A percentile compares a stretch with the other conserved stretches of the same genome.
phyloP scores from a whole-genome alignment of 2,888 invertebrate genomes.

The Tuta absoluta region DNA sequence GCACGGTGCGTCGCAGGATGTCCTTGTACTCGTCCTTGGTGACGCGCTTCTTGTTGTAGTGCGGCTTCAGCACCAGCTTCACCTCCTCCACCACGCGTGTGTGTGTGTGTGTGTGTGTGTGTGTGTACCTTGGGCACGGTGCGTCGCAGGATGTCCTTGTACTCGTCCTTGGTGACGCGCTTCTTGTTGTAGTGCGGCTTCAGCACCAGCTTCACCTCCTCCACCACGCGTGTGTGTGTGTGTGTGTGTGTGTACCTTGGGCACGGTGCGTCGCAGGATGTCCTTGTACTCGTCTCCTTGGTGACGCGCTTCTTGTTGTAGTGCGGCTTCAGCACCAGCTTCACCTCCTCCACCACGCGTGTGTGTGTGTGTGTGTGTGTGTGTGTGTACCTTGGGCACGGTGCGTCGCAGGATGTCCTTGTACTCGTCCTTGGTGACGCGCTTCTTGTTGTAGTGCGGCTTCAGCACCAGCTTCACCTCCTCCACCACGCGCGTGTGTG shows the following conservation, averaged over 20 bases:
- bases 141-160: slow-evolving; percentile 97
- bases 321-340: slow-evolving; percentile 96
- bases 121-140: slow-evolving; percentile 96
- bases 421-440: slow-evolving; percentile 97
- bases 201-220: slow-evolving; percentile 97
- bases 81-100: slow-evolving; percentile 97
- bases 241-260: slow-evolving; percentile 87
- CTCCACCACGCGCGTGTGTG: slow-evolving; percentile 89
- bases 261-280: slow-evolving; percentile 96
- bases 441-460: slow-evolving; percentile 96
- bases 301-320: slow-evolving; percentile 96
- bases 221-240: slow-evolving; percentile 87
- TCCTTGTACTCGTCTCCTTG: slow-evolving; percentile 99
- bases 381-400: slow-evolving; percentile 93
- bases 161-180: slow-evolving; percentile 96
- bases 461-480: slow-evolving; percentile 98
- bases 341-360: slow-evolving; percentile 98
- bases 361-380: neutral
- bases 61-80: slow-evolving; percentile 96
- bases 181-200: slow-evolving; percentile 98
- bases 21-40: slow-evolving; percentile 98
- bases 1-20: slow-evolving; percentile 96
- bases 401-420: slow-evolving; percentile 97
- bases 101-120: neutral
- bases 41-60: slow-evolving; percentile 96